Conservation (phyloP, 2,113 vertebrate genomes). For the Entomyzon cyanotis region DNA sequence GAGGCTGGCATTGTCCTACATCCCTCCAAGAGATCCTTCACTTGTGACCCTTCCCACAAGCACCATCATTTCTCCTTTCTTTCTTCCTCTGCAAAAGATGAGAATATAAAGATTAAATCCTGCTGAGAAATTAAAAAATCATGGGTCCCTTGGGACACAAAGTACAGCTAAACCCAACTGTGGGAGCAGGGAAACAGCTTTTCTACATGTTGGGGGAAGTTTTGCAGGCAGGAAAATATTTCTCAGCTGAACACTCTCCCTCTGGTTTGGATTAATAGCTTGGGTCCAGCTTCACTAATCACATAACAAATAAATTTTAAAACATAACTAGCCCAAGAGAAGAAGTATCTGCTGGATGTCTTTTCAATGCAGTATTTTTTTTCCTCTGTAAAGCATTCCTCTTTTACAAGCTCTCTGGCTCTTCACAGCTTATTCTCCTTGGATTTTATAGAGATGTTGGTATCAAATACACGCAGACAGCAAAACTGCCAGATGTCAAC, state of each 20-base stretch:
- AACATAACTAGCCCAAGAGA: background rate
- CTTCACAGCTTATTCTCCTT: background rate
- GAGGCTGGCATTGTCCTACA: background rate
- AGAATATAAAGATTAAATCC: constrained; percentile 1
- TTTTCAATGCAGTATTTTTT: background rate
- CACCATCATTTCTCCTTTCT: background rate
- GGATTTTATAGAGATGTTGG: background rate
- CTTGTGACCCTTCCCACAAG: background rate
- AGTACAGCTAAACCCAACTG: background rate
- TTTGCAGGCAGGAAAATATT: constrained; percentile 5
- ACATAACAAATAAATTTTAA: constrained; percentile 9
- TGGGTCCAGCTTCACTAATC: background rate
- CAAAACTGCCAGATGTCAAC: background rate
- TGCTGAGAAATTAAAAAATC: background rate
- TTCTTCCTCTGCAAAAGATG: background rate
- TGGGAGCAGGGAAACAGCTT: background rate
- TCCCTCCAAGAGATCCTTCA: background rate
- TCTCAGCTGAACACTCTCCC: background rate
- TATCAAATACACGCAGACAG: background rate
- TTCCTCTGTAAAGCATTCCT: background rate
- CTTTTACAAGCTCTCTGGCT: background rate
- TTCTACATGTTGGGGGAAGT: background rate
- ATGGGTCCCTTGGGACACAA: background rate
- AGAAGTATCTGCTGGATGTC: background rate
- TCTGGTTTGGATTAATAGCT: constrained; percentile 29